Conservation (phyloP, 1,140 invertebrate species). For the Physella acuta region DNA sequence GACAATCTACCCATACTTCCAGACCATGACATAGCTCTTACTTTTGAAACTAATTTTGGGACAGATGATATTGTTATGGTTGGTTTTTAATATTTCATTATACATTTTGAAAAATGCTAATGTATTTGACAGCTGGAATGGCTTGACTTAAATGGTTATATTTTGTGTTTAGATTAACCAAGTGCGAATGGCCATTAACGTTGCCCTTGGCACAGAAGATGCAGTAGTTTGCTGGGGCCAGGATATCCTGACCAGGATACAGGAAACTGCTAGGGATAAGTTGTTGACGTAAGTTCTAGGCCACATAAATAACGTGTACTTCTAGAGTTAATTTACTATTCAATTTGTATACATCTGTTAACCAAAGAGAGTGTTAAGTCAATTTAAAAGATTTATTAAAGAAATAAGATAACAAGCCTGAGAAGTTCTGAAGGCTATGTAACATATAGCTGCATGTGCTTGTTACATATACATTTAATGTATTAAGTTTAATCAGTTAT, state of each 20-base stretch:
- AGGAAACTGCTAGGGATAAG: slow-evolving; percentile 43
- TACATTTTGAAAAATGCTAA: not conserved
- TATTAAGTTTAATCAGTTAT: too few relatives aligned
- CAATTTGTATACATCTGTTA: too few relatives aligned
- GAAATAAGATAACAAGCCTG: too few relatives aligned
- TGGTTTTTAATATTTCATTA: slow-evolving; percentile 3
- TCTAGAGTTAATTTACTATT: too few relatives aligned
- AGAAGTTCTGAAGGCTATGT: too few relatives aligned
- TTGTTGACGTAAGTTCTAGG: slow-evolving; percentile 43
- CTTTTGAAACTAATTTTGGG: slow-evolving; percentile 48
- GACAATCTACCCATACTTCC: slow-evolving; percentile 67
- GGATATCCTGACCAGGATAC: slow-evolving; percentile 43
- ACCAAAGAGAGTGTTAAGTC: too few relatives aligned
- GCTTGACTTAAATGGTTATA: not conserved
- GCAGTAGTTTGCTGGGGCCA: slow-evolving; percentile 43
- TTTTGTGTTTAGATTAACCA: slow-evolving; percentile 45
- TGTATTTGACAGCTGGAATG: not conserved
- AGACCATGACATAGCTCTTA: slow-evolving; percentile 81
- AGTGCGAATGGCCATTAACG: slow-evolving; percentile 50
- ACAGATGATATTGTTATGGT: slow-evolving; percentile 49
- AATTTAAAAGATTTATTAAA: too few relatives aligned
- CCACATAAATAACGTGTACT: too few relatives aligned
- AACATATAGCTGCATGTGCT: too few relatives aligned
- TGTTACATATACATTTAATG: too few relatives aligned
- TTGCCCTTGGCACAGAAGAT: slow-evolving; percentile 45